Conservation (phyloP, 2,113 vertebrate genomes). For the Forbesichthys papilliferus region DNA sequence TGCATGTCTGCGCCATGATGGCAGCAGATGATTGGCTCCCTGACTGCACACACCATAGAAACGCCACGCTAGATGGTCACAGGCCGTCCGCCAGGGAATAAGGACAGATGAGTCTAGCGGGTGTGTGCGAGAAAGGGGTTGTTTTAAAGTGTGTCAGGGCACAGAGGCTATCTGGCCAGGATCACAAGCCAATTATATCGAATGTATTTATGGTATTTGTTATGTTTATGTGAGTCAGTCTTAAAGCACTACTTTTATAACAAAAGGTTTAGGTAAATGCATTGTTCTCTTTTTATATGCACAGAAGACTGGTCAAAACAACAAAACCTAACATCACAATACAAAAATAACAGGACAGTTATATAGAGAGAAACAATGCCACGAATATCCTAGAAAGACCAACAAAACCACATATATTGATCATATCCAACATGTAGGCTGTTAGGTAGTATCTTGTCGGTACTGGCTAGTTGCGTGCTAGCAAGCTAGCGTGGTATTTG, state of each 20-base stretch:
- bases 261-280: not conserved
- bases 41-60: constrained; percentile 54
- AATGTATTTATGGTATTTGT: constrained; percentile 10
- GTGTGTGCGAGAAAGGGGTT: constrained; percentile 26
- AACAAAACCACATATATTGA: not conserved
- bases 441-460: not conserved
- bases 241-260: not conserved
- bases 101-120: constrained; percentile 57
- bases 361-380: not conserved
- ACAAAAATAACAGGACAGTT: not conserved
- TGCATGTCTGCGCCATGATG: constrained; percentile 76
- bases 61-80: constrained; percentile 68
- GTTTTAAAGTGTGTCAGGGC: constrained; percentile 36
- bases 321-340: not conserved
- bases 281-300: not conserved
- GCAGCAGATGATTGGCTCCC: constrained; percentile 75
- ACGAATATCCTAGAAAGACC: not conserved
- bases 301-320: not conserved
- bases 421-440: no score
- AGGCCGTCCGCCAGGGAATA: constrained; percentile 69
- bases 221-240: constrained; percentile 3
- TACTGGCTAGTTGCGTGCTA: constrained; percentile 46
- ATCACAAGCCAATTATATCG: constrained; percentile 30
- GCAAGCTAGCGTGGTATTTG: constrained; percentile 14
- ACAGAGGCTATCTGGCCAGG: constrained; percentile 22